Percentiles rank a stretch among this genome's conserved stretches.
Conservation (phyloP, 2,888 invertebrate genomes). For the Gibbula magus region DNA sequence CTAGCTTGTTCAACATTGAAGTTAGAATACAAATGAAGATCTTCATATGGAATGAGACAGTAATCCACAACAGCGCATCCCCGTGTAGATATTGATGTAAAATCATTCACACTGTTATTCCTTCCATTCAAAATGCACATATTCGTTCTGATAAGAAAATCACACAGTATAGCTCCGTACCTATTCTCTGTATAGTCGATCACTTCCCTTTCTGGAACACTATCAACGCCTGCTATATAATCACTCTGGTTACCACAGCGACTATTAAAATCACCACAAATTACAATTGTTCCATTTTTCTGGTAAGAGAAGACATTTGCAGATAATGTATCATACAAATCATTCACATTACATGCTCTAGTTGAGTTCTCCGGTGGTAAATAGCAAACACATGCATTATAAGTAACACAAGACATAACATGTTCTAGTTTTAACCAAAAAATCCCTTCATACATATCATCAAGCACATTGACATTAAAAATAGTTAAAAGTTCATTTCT, state of each 20-base stretch:
- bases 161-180: background rate
- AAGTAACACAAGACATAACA: background rate
- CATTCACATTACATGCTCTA: background rate
- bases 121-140: background rate
- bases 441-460: conserved; percentile 5
- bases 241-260: background rate
- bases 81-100: too few relatives aligned
- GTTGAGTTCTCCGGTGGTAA: background rate
- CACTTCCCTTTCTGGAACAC: background rate
- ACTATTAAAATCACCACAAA: background rate
- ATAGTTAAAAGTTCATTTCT: too few relatives aligned
- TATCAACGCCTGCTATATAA: background rate
- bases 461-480: too few relatives aligned
- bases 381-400: background rate
- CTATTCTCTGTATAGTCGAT: background rate
- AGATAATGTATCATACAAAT: background rate
- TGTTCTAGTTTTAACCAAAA: background rate
- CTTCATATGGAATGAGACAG: background rate
- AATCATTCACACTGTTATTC: background rate
- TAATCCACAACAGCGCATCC: too few relatives aligned
- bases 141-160: background rate
- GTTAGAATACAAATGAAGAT: background rate
- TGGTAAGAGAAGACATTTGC: background rate
- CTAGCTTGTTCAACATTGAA: background rate
- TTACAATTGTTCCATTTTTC: background rate